phyloP scores from a whole-genome alignment of 2,888 invertebrate genomes.

The Bimastos eiseni region DNA sequence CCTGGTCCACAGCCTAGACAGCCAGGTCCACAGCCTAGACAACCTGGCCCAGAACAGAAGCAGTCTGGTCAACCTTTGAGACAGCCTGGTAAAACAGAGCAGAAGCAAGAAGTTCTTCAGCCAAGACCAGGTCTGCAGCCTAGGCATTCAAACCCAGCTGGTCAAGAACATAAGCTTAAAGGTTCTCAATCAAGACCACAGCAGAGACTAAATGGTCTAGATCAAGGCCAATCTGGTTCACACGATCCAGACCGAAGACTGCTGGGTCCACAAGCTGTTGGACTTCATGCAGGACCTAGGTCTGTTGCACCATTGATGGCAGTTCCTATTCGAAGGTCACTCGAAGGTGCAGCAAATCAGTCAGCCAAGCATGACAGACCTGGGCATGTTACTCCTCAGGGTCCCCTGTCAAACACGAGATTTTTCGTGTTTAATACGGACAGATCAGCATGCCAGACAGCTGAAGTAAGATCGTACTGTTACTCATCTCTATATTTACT shows the following conservation, averaged over 20 bases:
- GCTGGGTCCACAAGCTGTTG: neutral
- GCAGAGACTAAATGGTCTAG: neutral
- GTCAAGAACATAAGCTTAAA: neutral
- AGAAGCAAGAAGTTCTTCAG: neutral
- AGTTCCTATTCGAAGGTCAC: neutral
- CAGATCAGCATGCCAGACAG: slow-evolving; percentile 1
- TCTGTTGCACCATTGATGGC: slow-evolving; percentile 10
- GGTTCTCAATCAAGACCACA: slow-evolving; percentile 13
- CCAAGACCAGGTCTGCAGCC: neutral
- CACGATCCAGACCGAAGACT: neutral
- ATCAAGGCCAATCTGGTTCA: neutral
- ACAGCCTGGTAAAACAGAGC: neutral
- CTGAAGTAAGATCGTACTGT: slow-evolving; percentile 7
- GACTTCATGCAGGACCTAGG: neutral
- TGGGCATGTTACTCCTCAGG: neutral
- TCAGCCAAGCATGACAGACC: neutral
- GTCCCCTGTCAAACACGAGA: neutral
- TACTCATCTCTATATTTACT: neutral
- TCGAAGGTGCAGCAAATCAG: neutral
- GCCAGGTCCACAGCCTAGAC: neutral
- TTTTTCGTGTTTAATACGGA: slow-evolving; percentile 17
- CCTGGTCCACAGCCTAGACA: neutral
- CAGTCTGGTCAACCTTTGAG: neutral
- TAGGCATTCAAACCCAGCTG: neutral
- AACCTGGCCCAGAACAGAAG: neutral